Conservation (phyloP, 2,888 invertebrate species). For the Andrena camellia region DNA sequence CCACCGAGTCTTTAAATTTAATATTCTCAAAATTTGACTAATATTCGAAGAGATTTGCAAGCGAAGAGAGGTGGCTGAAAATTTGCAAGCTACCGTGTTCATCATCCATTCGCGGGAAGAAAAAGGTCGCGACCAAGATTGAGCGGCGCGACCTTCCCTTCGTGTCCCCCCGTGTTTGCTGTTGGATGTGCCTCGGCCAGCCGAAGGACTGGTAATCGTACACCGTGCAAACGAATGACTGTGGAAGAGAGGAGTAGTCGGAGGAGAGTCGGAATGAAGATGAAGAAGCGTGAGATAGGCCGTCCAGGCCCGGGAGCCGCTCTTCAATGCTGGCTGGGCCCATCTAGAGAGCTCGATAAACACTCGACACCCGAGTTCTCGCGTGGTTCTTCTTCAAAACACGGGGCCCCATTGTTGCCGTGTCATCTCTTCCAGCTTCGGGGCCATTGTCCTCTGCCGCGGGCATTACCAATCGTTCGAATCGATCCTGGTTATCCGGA, state of each 20-base stretch:
- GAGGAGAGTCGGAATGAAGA: conserved; percentile 57
- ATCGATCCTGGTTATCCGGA: conserved; percentile 9
- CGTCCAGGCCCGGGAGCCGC: conserved; percentile 71
- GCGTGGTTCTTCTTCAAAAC: conserved; percentile 76
- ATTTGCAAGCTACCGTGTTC: too few relatives aligned
- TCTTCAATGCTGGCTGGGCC: conserved; percentile 71
- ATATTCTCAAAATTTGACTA: too few relatives aligned
- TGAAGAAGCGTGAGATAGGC: conserved; percentile 82
- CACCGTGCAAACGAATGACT: conserved; percentile 43
- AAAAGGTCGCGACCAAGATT: not conserved
- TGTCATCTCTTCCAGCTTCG: conserved; percentile 77
- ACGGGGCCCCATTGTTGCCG: conserved; percentile 79
- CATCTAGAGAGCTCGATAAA: conserved; percentile 83
- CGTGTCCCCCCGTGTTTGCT: conserved; percentile 25
- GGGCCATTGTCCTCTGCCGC: conserved; percentile 67
- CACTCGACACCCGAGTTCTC: conserved; percentile 78
- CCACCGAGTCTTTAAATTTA: too few relatives aligned
- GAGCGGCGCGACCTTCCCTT: not conserved
- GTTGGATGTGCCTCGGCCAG: not conserved
- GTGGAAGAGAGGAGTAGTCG: conserved; percentile 39
- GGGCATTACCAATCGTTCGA: conserved; percentile 53
- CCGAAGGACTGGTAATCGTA: conserved; percentile 35
- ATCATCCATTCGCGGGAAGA: not conserved
- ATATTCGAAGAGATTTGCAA: too few relatives aligned
- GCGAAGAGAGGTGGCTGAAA: too few relatives aligned